Evolutionary conservation across 2,113 vertebrate genomes (phyloP), one percentile per base, ranked within the genome.

Genomic region (Ascaphus truei): DNA sequence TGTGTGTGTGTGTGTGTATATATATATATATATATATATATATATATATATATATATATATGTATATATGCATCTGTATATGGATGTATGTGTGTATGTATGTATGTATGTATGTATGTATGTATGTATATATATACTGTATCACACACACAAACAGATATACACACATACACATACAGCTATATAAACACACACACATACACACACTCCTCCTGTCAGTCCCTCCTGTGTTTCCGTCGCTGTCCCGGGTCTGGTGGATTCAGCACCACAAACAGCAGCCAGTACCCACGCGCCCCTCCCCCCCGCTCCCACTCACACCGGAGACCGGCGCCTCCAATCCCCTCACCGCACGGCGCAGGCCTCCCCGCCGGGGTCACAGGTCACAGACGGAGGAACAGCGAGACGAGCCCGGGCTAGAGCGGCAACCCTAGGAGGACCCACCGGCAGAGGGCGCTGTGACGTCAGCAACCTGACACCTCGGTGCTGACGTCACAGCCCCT

Each of bases 381-480:
- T 62, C 41, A 62, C 43, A 62, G 43, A 50, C 60, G 18, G 43
- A 30, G 41, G 29, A 62, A 29, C 37, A 60, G 15, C 34, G 33
- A 61, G 15, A 61, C 25, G 16, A 31, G 59, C 26, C 39, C 37
- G 7, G 37, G 57, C 41, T 62, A 62, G 41, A 62, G 41, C 37
- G 59, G 26, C 59, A 31, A n/a, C 59, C 18, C 27, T 27, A 31
- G 60, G 60, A 48, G 43, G 60, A 5, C 69, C 78, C 1, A 65
- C 63, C 41, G 41, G 29, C 43, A 47, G 16, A 62, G 20, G 60
- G n/a, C 47, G 41, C 11, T 45, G 50, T 34, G 45, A 63, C 31
- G 43, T 33, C 18, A 36, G 43, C n/a, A 15, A 13, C 34, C 13
- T 33, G 39, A 62, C 39, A 47, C 41, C 45, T 63, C 61, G 27